These are phyloP conservation scores for Syngnathus typhle DNA, from an alignment of 2,113 vertebrate genomes.

Conservation along the genomic window DNA sequence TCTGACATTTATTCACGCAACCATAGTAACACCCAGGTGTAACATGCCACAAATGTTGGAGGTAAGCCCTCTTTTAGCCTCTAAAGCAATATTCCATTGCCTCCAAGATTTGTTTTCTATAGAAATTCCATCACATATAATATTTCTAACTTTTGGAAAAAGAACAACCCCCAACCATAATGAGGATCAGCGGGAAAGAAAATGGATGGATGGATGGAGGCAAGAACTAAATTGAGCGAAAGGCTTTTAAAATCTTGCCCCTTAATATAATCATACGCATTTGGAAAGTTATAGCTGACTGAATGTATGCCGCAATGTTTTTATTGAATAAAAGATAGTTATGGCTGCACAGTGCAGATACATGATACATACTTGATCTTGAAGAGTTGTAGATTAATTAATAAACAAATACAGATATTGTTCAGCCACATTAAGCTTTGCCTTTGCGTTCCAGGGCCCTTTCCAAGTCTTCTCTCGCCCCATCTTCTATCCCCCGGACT, in stretches of 20 bases:
- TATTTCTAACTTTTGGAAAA: not conserved
- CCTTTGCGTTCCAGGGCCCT: slow-evolving; percentile 65
- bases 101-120: not conserved
- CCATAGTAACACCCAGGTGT: not conserved
- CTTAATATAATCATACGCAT: not conserved
- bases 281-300: not conserved
- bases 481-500: slow-evolving; percentile 77
- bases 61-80: slow-evolving; percentile 22
- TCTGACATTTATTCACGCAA: not conserved
- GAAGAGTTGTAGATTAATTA: not conserved
- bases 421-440: not conserved
- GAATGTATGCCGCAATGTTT: not conserved
- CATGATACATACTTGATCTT: not conserved
- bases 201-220: not conserved
- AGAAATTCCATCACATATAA: not conserved
- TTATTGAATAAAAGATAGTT: not conserved
- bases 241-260: not conserved
- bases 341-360: not conserved
- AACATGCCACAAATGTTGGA: slow-evolving; percentile 9
- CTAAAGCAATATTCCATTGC: slow-evolving; percentile 6
- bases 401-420: not conserved
- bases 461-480: slow-evolving; percentile 40
- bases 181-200: not conserved
- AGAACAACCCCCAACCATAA: slow-evolving; percentile 6
- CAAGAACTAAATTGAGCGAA: not conserved